Evolutionary conservation across 2,113 vertebrate genomes (phyloP).

Genomic region (Casuarius casuarius): DNA sequence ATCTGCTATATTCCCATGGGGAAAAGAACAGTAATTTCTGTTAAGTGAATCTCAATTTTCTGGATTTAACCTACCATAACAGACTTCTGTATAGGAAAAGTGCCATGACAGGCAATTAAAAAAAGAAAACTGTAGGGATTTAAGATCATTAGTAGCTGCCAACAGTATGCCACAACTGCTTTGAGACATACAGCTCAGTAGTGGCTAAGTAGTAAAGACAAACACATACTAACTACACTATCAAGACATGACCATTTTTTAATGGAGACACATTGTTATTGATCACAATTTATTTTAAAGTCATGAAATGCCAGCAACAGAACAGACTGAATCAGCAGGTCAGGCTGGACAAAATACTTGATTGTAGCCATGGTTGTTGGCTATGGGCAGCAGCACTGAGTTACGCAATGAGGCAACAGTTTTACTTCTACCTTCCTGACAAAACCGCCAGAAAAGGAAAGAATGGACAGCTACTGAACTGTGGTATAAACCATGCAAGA

Average conservation of each 20-base stretch:
- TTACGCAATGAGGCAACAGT: constrained; percentile 75
- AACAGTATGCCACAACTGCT: neutral
- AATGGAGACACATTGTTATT: constrained; percentile 68
- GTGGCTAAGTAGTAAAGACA: neutral
- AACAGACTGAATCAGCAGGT: constrained; percentile 75
- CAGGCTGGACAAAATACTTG: constrained; percentile 78
- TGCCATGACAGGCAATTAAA: neutral
- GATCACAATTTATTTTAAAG: constrained; percentile 88
- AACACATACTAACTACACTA: neutral
- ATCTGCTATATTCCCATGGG: neutral
- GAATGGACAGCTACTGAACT: constrained; percentile 73
- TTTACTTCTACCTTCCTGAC: constrained; percentile 71
- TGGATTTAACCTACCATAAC: neutral
- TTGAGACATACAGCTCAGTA: neutral
- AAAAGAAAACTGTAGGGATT: neutral
- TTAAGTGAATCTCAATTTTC: neutral
- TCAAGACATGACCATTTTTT: neutral
- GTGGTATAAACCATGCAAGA: constrained; percentile 83
- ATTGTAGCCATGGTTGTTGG: constrained; percentile 75
- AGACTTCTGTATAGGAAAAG: neutral
- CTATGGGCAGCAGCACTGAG: constrained; percentile 81
- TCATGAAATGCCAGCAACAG: constrained; percentile 89
- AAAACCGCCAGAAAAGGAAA: constrained; percentile 74
- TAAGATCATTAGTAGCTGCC: neutral
- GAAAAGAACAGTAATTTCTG: neutral